Evolutionary conservation across 2,113 vertebrate genomes (phyloP).

Genomic region (Xiphias gladius): DNA sequence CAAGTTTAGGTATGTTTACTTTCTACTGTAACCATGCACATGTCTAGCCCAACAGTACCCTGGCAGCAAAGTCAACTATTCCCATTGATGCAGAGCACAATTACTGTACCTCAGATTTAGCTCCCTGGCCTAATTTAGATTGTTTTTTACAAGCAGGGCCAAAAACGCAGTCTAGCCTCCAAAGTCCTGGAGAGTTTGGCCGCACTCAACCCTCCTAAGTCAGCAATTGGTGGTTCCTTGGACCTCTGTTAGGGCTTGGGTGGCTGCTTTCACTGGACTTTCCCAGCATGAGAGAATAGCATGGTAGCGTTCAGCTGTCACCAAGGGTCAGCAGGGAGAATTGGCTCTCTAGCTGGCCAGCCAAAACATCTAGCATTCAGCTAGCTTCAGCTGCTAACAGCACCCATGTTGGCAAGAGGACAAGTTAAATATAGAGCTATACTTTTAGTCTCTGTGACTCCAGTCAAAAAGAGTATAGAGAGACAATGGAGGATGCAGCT

Average conservation of each 20-base stretch:
- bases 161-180: slow-evolving; percentile 51
- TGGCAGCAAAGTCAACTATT: slow-evolving; percentile 38
- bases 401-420: slow-evolving; percentile 62
- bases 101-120: slow-evolving; percentile 64
- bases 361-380: slow-evolving; percentile 71
- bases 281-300: slow-evolving; percentile 70
- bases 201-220: slow-evolving; percentile 54
- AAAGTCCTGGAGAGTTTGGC: slow-evolving; percentile 69
- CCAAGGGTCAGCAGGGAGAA: slow-evolving; percentile 64
- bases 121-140: slow-evolving; percentile 55
- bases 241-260: slow-evolving; percentile 57
- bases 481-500: slow-evolving; percentile 62
- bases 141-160: slow-evolving; percentile 59
- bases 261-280: slow-evolving; percentile 74
- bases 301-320: slow-evolving; percentile 79
- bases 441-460: slow-evolving; percentile 70
- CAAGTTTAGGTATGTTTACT: slow-evolving; percentile 45
- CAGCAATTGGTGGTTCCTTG: slow-evolving; percentile 73
- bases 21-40: slow-evolving; percentile 21
- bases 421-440: slow-evolving; percentile 83
- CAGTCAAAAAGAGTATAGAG: slow-evolving; percentile 55
- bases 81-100: slow-evolving; percentile 56
- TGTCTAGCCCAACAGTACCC: slow-evolving; percentile 18
- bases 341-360: slow-evolving; percentile 34
- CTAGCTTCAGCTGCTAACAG: slow-evolving; percentile 80